Evolutionary conservation across 2,113 vertebrate species (phyloP), one percentile per base, ranked within the genome.

Genomic region (Sardina pilchardus): DNA sequence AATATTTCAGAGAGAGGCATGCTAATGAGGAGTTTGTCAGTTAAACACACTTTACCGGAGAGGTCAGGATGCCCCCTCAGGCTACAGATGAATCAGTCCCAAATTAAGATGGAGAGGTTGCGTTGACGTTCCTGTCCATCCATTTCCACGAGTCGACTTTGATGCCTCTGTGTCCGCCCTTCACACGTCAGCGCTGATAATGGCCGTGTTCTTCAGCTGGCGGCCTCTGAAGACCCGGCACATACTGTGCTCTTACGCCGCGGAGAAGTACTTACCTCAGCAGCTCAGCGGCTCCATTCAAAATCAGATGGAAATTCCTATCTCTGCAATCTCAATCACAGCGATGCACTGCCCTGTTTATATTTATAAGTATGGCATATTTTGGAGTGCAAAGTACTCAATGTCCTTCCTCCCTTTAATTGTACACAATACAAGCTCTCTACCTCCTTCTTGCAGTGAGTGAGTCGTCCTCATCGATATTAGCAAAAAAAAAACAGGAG

Each of bases 41-140:
- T 78, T 78, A 78, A 78, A 78, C 71, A 36, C 71, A 36, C 34
- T 78, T 78, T 78, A 78, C 26, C 16, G 4, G 34, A 16, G 71
- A 78, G 71, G 71, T 78, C 71, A 34, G 71, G 16, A 17, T 34
- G 30, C 26, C 71, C 71, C 71, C 71, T 5, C 71, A 17, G 71
- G 71, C 71, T 78, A 34, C 34, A 36, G 71, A 78, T 17, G 71
- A 36, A 39, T 78, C 71, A 39, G 30, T 30, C 3, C 30, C 30
- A 39, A 78, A 78, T 78, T 78, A 36, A 78, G 71, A 39, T 78
- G 71, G 71, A 78, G 26, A 78, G 71, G 71, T 34, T 78, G 71
- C 16, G 30, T 78, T 78, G 71, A 78, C 34, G 2, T 16, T 34
- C 30, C 71, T 78, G 71, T 78, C 71, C 0, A 17, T 36, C 34